These are phyloP conservation scores for Propithecus coquereli DNA, from an alignment of 2,113 vertebrate genomes.

Conservation along the genomic window DNA sequence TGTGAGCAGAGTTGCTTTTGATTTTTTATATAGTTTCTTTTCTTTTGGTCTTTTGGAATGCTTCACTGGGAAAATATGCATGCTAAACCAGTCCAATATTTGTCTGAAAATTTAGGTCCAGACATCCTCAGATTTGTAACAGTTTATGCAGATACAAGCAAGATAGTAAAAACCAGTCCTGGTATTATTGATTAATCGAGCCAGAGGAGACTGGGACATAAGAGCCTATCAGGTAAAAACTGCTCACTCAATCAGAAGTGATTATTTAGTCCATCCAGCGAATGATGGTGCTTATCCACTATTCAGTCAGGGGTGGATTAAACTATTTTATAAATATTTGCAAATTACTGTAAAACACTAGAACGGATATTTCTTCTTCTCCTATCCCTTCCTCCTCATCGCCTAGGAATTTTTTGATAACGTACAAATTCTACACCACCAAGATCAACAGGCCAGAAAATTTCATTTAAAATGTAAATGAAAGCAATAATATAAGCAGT, in stretches of 20 bases:
- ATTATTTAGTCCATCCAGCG: conserved; percentile 26
- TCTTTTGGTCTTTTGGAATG: conserved; percentile 54
- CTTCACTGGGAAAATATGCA: conserved; percentile 41
- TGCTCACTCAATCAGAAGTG: conserved; percentile 2
- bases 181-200: conserved; percentile 58
- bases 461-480: conserved; percentile 67
- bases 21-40: neutral
- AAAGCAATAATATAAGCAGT: conserved; percentile 36
- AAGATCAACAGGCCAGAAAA: conserved; percentile 37
- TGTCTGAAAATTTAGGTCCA: conserved; percentile 61
- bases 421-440: conserved; percentile 40
- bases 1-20: neutral
- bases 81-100: conserved; percentile 68
- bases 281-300: neutral
- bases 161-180: conserved; percentile 53
- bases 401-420: conserved; percentile 10
- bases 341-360: conserved; percentile 50
- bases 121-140: conserved; percentile 61
- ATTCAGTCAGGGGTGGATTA: conserved; percentile 1
- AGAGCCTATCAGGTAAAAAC: neutral
- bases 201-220: neutral
- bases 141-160: conserved; percentile 72
- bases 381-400: neutral
- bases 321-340: conserved; percentile 52
- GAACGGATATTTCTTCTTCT: conserved; percentile 35